phyloP scores from a whole-genome alignment of 2,797 vertebrate genomes.

The Melanotaenia maccullochi region DNA sequence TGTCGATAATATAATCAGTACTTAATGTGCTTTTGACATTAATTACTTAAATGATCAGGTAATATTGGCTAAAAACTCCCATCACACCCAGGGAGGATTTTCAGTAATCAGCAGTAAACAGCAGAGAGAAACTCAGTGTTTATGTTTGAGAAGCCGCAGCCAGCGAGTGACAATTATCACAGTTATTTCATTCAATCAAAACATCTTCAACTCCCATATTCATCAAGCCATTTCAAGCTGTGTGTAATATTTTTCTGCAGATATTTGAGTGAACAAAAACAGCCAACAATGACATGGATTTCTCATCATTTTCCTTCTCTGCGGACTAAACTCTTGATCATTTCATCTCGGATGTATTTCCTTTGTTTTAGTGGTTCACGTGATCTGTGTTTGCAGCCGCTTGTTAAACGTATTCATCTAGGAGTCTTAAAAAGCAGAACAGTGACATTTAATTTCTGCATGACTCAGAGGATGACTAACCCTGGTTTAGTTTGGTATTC shows the following conservation, averaged over 20 bases:
- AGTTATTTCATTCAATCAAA: neutral
- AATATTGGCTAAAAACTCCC: neutral
- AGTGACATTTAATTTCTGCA: neutral
- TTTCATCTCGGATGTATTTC: neutral
- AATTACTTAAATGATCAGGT: neutral
- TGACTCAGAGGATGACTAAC: conserved; percentile 58
- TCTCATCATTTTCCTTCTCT: too few relatives aligned
- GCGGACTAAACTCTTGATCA: too few relatives aligned
- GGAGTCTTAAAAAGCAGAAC: conserved; percentile 4
- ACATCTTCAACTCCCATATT: neutral
- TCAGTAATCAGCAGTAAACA: neutral
- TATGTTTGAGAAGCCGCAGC: neutral
- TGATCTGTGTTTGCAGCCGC: neutral
- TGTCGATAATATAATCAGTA: neutral
- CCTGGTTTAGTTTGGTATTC: conserved; percentile 39
- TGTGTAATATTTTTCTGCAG: neutral
- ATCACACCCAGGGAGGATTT: neutral
- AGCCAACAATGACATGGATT: neutral
- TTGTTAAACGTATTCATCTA: neutral
- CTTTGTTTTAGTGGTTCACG: neutral
- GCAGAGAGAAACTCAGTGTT: neutral
- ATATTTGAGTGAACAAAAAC: neutral
- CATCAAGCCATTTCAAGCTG: neutral
- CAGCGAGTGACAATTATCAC: neutral
- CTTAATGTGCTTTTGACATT: neutral